Base-by-base conservation (phyloP, 2,797 vertebrate genomes). In the Dendrocincla tyrannina region DNA sequence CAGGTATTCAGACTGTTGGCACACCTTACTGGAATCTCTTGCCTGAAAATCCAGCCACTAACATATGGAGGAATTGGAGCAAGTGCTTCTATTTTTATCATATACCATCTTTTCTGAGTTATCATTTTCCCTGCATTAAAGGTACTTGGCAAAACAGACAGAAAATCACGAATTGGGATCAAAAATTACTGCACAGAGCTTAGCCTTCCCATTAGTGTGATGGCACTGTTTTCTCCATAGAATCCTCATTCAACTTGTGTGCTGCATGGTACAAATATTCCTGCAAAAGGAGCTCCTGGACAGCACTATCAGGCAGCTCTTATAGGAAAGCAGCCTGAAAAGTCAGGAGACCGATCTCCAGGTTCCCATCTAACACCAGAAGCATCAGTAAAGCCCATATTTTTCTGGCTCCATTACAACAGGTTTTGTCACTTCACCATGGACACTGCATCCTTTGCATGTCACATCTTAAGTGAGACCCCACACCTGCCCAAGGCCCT, bases 1-100 rank as follows among this genome's bases (percentile, higher is more conserved):
- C 94, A 95, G 91, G 96, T 96, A 94, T 82, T 79, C 74, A 91
- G 83, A 64, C 59, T 79, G 70, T 5, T 95, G 95, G 95, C 95
- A 86, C 77, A 95, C 67, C 85, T 90, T 22, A 33, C 67, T 90
- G 94, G 63, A 93, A 90, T 58, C 60, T 89, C 58, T 42, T 33
- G 56, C 83, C 64, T 74, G 42, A 87, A 93, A 94, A 94, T 74
- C 60, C 88, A 95, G 70, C 67, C 60, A 67, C 85, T 89, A 93
- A 76, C 82, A 82, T 87, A 91, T 14, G 80, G 88, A 89, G 56
- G 28, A 86, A 50, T 4, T 79, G 59, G 76, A 93, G 52, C 55
- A 63, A 92, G 30, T 2, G 0, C 32, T 93, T 86, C 80, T 94
- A 73, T 91, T 95, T 96, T 95, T 86, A 91, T 82, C 79, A 39